Evolutionary conservation across 2,888 invertebrate species (phyloP).

Genomic region (Emmelina monodactyla): DNA sequence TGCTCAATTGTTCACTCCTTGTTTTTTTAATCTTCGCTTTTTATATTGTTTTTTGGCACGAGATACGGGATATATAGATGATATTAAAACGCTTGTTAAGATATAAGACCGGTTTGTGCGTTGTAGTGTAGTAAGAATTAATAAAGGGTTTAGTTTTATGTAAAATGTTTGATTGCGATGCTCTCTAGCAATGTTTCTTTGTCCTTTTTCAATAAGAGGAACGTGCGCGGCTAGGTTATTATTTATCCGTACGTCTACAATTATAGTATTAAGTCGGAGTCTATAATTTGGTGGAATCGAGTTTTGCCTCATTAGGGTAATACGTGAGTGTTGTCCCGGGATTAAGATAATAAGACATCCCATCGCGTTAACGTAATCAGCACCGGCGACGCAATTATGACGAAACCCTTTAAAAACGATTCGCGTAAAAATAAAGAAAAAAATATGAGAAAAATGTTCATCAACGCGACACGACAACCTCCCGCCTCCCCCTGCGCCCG

Average conservation of each 20-base stretch:
- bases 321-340: not conserved
- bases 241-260: too few relatives aligned
- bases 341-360: constrained; percentile 1
- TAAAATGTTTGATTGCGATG: too few relatives aligned
- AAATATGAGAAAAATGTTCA: constrained; percentile 61
- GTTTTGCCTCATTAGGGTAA: not conserved
- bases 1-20: not conserved
- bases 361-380: constrained; percentile 47
- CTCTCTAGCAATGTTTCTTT: too few relatives aligned
- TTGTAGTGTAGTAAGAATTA: too few relatives aligned
- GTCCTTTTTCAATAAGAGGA: too few relatives aligned
- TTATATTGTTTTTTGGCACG: not conserved
- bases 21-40: not conserved
- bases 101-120: too few relatives aligned
- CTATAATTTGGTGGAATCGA: too few relatives aligned
- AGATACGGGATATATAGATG: not conserved
- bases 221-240: too few relatives aligned
- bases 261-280: too few relatives aligned
- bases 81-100: too few relatives aligned
- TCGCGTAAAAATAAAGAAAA: constrained; percentile 63
- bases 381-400: constrained; percentile 59
- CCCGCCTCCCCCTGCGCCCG: constrained; percentile 26
- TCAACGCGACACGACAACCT: constrained; percentile 62
- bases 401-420: constrained; percentile 66
- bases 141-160: too few relatives aligned